Percentiles rank a stretch among this genome's conserved stretches.
phyloP scores from a whole-genome alignment of 2,797 vertebrate species.

The Sphenopsis melanotis region DNA sequence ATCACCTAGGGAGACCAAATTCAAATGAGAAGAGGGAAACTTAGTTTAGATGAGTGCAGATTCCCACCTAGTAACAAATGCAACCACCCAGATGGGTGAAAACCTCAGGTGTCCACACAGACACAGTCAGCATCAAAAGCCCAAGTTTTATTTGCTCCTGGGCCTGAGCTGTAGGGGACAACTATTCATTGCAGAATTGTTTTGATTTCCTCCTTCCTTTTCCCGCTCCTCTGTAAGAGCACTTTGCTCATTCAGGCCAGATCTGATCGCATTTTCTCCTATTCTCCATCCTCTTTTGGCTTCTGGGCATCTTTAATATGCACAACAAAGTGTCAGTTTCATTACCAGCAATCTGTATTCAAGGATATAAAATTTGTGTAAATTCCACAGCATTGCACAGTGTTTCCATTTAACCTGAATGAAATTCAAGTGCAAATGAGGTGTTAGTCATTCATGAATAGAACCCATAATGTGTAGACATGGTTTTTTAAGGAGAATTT shows the following conservation, averaged over 20 bases:
- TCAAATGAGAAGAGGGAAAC: neutral
- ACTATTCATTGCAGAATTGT: neutral
- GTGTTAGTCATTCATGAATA: constrained; percentile 66
- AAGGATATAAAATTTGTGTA: constrained; percentile 69
- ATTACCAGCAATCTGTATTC: constrained; percentile 69
- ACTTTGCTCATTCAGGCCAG: constrained; percentile 1
- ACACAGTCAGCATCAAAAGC: neutral
- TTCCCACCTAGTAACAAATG: neutral
- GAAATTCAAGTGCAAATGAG: constrained; percentile 73
- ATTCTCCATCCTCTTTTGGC: constrained; percentile 27
- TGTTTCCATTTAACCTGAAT: constrained; percentile 69
- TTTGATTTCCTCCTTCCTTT: constrained; percentile 24
- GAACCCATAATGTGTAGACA: constrained; percentile 51
- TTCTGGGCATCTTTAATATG: constrained; percentile 64
- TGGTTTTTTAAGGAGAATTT: constrained; percentile 55
- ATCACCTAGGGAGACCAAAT: neutral
- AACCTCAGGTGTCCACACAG: neutral
- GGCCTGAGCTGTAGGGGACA: neutral
- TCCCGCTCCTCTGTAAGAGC: neutral
- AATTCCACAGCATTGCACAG: constrained; percentile 65
- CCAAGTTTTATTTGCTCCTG: neutral
- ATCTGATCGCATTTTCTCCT: constrained; percentile 24
- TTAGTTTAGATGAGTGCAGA: neutral
- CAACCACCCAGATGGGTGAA: neutral
- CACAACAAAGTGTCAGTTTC: constrained; percentile 58